Evolutionary conservation across 2,888 invertebrate genomes (phyloP).

Genomic region (Drosophila mayaguana): DNA sequence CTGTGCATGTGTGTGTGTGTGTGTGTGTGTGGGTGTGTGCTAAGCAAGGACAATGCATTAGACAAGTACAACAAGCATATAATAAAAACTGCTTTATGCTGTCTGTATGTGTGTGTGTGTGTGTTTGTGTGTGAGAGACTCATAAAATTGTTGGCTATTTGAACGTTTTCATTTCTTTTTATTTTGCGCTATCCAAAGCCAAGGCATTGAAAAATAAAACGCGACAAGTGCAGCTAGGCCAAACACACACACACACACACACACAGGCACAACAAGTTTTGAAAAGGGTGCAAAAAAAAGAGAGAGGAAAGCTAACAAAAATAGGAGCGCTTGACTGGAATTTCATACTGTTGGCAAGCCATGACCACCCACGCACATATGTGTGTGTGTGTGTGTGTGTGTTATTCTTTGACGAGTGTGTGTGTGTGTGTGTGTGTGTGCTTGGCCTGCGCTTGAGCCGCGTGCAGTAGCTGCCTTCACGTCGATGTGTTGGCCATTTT

Average conservation of each 20-base stretch:
- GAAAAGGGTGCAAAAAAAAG: constrained; percentile 53
- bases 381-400: constrained; percentile 8
- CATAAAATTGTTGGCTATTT: constrained; percentile 81
- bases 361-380: constrained; percentile 39
- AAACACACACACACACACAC: constrained; percentile 30
- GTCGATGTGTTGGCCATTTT: constrained; percentile 76
- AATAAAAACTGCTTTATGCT: constrained; percentile 40
- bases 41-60: constrained; percentile 6
- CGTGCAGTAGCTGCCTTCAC: constrained; percentile 37
- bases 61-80: constrained; percentile 17
- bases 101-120: constrained; percentile 47
- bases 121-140: constrained; percentile 54
- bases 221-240: constrained; percentile 61
- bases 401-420: not conserved
- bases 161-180: constrained; percentile 71
- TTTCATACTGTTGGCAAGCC: constrained; percentile 75
- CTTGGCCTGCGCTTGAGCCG: constrained; percentile 48
- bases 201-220: constrained; percentile 77
- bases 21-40: not conserved
- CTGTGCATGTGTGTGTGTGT: not conserved
- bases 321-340: constrained; percentile 72
- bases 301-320: constrained; percentile 49
- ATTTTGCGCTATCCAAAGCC: constrained; percentile 66
- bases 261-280: constrained; percentile 16
- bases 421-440: constrained; percentile 43